A percentile compares a stretch with the other conserved stretches of the same genome.
Conservation (phyloP, 2,888 invertebrate genomes). For the Autographa gamma region DNA sequence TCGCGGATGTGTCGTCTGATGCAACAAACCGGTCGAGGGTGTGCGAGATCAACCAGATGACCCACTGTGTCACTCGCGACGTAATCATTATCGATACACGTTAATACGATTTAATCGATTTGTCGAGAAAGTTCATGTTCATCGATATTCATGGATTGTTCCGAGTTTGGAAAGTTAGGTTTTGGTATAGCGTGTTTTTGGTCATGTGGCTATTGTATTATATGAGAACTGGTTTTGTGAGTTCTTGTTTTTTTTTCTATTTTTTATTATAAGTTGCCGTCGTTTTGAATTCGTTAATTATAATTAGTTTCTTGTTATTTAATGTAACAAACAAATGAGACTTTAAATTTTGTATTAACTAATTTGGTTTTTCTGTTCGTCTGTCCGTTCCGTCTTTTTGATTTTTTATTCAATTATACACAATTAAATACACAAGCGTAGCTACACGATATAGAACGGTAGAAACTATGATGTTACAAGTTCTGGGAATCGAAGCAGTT, state of each 20-base stretch:
- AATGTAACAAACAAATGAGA: no score
- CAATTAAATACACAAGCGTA: no score
- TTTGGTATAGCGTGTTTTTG: neutral
- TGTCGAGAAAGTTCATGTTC: neutral
- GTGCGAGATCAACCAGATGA: conserved; percentile 9
- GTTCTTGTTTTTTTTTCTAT: neutral
- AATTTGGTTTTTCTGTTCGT: no score
- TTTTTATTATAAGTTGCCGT: neutral
- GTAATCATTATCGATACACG: neutral
- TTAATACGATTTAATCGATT: neutral
- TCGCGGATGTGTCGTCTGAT: conserved; percentile 2
- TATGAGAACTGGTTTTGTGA: neutral
- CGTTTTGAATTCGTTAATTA: neutral
- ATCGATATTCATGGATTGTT: neutral
- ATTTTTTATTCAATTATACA: no score
- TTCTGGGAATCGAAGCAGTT: conserved; percentile 17
- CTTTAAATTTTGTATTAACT: no score
- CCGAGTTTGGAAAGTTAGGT: neutral
- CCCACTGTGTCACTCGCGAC: neutral
- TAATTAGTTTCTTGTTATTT: neutral
- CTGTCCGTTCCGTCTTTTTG: no score
- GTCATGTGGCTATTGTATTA: neutral
- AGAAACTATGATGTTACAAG: neutral
- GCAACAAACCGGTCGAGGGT: conserved; percentile 17
- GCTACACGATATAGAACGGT: neutral